Conservation (phyloP, 2,797 vertebrate genomes). For the Prionace glauca region DNA sequence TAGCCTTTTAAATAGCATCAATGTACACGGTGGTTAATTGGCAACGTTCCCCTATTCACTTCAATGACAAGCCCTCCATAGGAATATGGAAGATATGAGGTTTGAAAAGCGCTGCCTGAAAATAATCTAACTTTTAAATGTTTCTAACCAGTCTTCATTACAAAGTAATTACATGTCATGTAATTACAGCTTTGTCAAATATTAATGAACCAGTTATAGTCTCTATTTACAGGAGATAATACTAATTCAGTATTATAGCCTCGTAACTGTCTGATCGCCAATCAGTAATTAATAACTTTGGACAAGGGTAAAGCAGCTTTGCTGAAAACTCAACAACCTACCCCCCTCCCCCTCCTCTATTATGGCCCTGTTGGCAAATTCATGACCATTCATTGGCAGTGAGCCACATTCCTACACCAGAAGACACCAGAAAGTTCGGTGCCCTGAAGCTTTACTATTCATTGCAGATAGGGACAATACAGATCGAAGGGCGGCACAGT, state of each 20-base stretch:
- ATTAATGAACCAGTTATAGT: conserved; percentile 16
- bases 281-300: neutral
- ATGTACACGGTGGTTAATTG: neutral
- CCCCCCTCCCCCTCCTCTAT: neutral
- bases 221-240: conserved; percentile 27
- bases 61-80: neutral
- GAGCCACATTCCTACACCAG: neutral
- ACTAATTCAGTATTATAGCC: neutral
- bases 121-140: neutral
- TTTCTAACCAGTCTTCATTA: neutral
- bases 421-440: neutral
- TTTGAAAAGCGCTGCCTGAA: neutral
- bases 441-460: neutral
- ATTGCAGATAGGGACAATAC: neutral
- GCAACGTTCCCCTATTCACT: neutral
- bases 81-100: neutral
- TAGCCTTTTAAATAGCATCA: neutral
- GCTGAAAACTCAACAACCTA: neutral
- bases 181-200: neutral
- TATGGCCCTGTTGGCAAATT: neutral
- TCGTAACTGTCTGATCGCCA: neutral
- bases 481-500: too few species aligned
- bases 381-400: neutral
- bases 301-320: neutral
- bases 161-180: conserved; percentile 23